Evolutionary conservation across 2,888 invertebrate genomes (phyloP), one percentile per base, ranked within the genome.

Genomic region (Deladenus siricidicola): DNA sequence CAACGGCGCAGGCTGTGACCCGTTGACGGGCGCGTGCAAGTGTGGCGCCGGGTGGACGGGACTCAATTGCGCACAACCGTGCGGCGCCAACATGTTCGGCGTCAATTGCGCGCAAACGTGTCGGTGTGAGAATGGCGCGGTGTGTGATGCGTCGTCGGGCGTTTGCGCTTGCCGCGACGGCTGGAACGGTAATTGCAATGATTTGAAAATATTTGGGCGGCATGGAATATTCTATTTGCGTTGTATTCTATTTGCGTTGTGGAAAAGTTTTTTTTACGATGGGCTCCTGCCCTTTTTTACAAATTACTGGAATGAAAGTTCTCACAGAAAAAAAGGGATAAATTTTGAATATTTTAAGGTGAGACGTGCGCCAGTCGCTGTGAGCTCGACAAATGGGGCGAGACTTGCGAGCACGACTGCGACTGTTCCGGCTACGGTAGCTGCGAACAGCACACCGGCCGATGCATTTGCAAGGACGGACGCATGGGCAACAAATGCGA

Each of bases 1-100:
- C 24, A 75, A 74, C 50, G 74, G 59, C 8, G 68, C 74, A 0
- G 71, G 72, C 1, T 76, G 75, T 59, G 66, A 74, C 57, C 60
- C 73, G 1, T 54, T 70, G 26, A 75, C 69, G 14, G 74, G 75
- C 3, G 63, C 67, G 19, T 76, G 76, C 55, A 64, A 68, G 29
- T 68, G 68, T 29, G 62, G 63, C 17, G 24, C 58, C 47, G 73
- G 73, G 0, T 66, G 64, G 52, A 70, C 65, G 19, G 76, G 75
- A 3, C 53, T 56, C 0, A 67, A 64, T 17, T 76, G 76, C 56
- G 70, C 71, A 24, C 53, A 66, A 42, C 30, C 62, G 0, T 76
- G 76, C 47, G 68, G 69, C n/a, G 30, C 56, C 17, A 42, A 14
- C 21, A 62, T 63, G 3, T 76, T 70, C 50, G 76, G 76, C 17